Evolutionary conservation across 2,113 vertebrate species (phyloP), one percentile per base, ranked within the genome.

Genomic region (Cynocephalus volans): DNA sequence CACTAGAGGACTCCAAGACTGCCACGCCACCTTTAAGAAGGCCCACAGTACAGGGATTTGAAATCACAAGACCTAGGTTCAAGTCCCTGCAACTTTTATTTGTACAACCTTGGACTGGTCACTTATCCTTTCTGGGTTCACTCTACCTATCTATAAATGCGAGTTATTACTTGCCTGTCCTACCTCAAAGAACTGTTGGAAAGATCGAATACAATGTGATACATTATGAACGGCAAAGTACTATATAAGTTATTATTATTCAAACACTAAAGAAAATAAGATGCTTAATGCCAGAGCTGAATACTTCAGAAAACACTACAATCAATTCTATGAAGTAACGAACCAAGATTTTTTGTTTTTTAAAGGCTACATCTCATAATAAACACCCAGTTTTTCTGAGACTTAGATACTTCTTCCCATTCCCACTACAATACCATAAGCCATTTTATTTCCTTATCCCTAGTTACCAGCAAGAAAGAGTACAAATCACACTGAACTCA

Each of bases 351-450:
- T 41, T 84, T 73, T 79, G 26, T 80, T 83, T 93, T 93, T 92
- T 64, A 79, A 89, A 96, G 21, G 58, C 23, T 76, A 56, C 26
- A 84, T 89, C 26, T 90, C 65, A 72, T 69, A 50, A 77, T 52
- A 95, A 93, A 88, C 60, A 95, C 60, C 41, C 33, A 93, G 64
- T 86, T 96, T 96, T 96, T 79, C 83, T 88, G 58, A 82, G 54
- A 82, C 31, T 80, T 90, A 88, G 36, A 76, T 72, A 94, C 41
- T 93, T 96, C 89, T 83, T 95, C 60, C 65, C 56, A 79, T 77
- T 81, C 58, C 75, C 65, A 92, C 48, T 92, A 96, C n/a, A 92
- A 82, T 41, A 41, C 15, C 50, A 88, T 18, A 13, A 91, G 50
- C 52, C 69, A 90, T 72, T 96, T 96, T 84, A 72, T 85, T 94